Conservation (phyloP, 2,888 invertebrate species). For the Eilema sororculum region DNA sequence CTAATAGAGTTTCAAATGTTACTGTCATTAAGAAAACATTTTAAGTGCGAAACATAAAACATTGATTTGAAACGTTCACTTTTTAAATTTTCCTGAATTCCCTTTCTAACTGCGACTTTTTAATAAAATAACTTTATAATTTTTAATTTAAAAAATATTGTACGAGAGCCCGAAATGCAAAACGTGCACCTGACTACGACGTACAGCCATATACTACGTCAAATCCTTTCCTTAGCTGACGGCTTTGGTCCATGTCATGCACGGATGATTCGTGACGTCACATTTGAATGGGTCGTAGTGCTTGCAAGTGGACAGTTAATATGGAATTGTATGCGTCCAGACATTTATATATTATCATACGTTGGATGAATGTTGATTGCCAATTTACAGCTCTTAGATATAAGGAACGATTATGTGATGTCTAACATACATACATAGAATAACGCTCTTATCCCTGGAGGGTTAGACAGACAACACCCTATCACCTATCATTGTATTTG, state of each 20-base stretch:
- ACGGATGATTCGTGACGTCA: constrained; percentile 50
- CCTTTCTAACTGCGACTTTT: not conserved
- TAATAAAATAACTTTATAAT: not conserved
- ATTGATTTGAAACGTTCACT: too few species aligned
- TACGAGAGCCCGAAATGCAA: not conserved
- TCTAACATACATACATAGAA: too few species aligned
- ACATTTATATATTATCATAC: constrained; percentile 25
- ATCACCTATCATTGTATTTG: too few species aligned
- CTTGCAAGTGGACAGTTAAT: constrained; percentile 32
- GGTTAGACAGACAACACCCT: too few species aligned
- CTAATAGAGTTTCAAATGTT: constrained; percentile 25
- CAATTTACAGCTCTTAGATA: not conserved
- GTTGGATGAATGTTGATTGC: not conserved
- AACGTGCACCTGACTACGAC: constrained; percentile 50
- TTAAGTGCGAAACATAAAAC: constrained; percentile 25
- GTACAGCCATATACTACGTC: constrained; percentile 55
- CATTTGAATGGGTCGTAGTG: constrained; percentile 37
- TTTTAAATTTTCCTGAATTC: too few species aligned
- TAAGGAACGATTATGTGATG: too few species aligned
- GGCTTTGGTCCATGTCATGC: constrained; percentile 53
- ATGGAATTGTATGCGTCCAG: constrained; percentile 30
- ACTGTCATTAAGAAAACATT: constrained; percentile 43
- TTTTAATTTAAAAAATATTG: not conserved
- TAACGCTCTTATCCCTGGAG: too few species aligned
- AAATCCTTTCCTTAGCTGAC: constrained; percentile 38